Evolutionary conservation across 2,113 vertebrate genomes (phyloP), one percentile per base, ranked within the genome.

Genomic region (Rhegmatorhina hoffmannsi): DNA sequence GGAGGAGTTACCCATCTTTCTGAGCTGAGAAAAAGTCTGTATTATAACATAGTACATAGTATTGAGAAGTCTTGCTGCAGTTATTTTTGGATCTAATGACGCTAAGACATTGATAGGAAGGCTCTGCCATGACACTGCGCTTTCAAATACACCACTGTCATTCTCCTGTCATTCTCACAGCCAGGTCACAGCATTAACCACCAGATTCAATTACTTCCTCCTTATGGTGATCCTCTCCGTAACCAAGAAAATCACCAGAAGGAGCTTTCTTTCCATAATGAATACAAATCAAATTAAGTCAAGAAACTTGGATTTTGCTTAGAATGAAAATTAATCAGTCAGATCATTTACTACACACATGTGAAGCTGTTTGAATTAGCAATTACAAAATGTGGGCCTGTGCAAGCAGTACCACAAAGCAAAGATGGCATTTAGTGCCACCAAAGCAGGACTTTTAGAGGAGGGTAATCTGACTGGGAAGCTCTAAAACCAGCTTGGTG

Each of bases 201-300:
- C 36, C 36, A 70, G 29, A 74, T 70, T 49, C 29, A 14, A 1
- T 18, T 2, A 21, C 31, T 69, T 84, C 43, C 43, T 36, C 43
- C 43, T 36, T 56, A 5, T 3, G 10, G 28, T 38, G 21, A 44
- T 60, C 58, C 25, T 68, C 21, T 59, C 14, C 1, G 0, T 9
- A 84, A 49, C 23, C 38, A 95, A 69, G 52, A 63, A 90, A 72
- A 75, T 15, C 55, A 75, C 9, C 38, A 88, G 56, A 7, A 82
- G 11, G 13, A 38, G 4, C 20, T 58, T 52, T 88, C 29, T 76
- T 84, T 85, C 44, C 25, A 17, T 75, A 49, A 58, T 1, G 1
- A 63, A 62, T 40, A n/a, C 33, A 88, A 63, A 79, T 33, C 16
- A 92, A 92, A 82, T 53, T n/a, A 81, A 62, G 20, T 36, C n/a